Base-by-base conservation (phyloP, 1,140 invertebrate species). In the Apis dorsata region DNA sequence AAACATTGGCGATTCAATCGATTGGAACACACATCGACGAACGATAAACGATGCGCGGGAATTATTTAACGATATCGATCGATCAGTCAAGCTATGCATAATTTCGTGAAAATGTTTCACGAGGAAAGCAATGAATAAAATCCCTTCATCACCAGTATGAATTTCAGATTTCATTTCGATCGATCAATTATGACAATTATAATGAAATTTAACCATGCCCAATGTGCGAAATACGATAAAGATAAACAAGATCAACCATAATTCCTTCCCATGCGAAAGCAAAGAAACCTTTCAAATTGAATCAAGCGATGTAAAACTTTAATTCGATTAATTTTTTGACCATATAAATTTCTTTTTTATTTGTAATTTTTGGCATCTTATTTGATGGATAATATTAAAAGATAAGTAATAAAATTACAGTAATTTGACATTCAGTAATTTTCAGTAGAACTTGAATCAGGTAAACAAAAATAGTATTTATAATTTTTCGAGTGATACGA, bases 61-160 rank as follows among this genome's bases (percentile, higher is more conserved):
- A 86, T 86, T 85, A 86, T 86, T 86, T 75, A 85, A 71, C 62
- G 63, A 53, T 62, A 85, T 85, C 78, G 68, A 86, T 44, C 59
- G 49, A 1, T n/a, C n/a, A 62, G 21, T 60, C n/a, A 9, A 15
- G 7, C 24, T 7, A 19, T 15, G 21, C 13, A 44, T 65, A 65
- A 69, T 78, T 59, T 55, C 28, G 75, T 12, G 63, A 68, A 68
- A 78, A 68, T 49, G n/a, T 62, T 75, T n/a, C 34, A 44, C 59
- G 34, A 12, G 34, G 21, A n/a, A 21, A 34, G 15, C 9, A 19
- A 19, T 53, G 15, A 53, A 72, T 24, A 28, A 72, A 57, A 57
- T 17, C 53, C 34, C 15, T 21, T 34, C 44, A 8, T 34, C 24
- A 34, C 17, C 57, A 11, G 2, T n/a, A 62, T 15, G 24, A 49